Percentiles rank a stretch among this genome's conserved stretches.
These are phyloP conservation scores for Barypeithes pellucidus DNA, from an alignment of 2,888 invertebrate species.

Conservation along the genomic window DNA sequence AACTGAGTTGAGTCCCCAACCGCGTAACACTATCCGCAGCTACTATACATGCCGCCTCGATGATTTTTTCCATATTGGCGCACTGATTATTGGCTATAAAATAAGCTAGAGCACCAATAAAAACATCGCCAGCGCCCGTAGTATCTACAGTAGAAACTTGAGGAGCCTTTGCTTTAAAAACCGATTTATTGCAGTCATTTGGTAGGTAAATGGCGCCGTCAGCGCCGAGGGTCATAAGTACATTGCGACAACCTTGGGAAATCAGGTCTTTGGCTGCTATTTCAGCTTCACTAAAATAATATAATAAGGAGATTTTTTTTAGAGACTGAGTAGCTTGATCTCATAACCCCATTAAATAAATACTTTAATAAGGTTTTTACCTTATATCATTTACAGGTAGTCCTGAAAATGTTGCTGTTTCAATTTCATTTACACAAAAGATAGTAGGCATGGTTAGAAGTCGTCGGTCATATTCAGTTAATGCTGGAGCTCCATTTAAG, in stretches of 20 bases:
- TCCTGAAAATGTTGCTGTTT: conserved; percentile 81
- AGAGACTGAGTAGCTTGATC: too few species aligned
- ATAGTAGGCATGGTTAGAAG: conserved; percentile 81
- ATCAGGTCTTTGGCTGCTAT: conserved; percentile 77
- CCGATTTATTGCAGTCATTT: conserved; percentile 58
- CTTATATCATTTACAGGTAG: conserved; percentile 70
- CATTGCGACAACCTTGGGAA: conserved; percentile 81
- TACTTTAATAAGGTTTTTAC: conserved; percentile 66
- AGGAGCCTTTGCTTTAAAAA: conserved; percentile 76
- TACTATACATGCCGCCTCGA: conserved; percentile 82
- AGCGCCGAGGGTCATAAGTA: conserved; percentile 89
- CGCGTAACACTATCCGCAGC: conserved; percentile 87
- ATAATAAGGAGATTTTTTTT: too few species aligned
- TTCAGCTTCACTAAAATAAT: conserved; percentile 75
- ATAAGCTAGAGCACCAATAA: conserved; percentile 92
- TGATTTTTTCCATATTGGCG: conserved; percentile 76
- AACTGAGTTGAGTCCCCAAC: conserved; percentile 89
- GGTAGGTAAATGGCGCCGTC: conserved; percentile 83
- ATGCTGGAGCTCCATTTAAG: conserved; percentile 94
- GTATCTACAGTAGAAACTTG: conserved; percentile 87
- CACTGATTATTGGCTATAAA: conserved; percentile 79
- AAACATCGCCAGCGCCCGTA: conserved; percentile 96
- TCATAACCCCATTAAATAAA: too few species aligned
- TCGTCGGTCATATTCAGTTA: conserved; percentile 75
- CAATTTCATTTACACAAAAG: conserved; percentile 95